These are phyloP conservation scores for Otolemur crassicaudatus DNA, from an alignment of 2,797 vertebrate species.

Conservation along the genomic window DNA sequence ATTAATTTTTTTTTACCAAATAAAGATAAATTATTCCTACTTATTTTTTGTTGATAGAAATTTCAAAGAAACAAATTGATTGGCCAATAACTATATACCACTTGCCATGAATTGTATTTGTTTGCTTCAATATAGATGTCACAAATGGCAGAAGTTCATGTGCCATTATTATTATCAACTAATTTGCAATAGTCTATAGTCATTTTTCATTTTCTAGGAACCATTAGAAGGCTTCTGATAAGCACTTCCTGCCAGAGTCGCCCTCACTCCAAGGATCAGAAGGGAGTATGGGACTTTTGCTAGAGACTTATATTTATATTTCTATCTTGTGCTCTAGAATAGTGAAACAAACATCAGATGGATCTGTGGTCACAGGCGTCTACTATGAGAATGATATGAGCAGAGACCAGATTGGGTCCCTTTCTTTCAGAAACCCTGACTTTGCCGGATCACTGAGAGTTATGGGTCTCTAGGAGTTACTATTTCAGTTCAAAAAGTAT, in stretches of 20 bases:
- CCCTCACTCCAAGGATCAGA: not conserved
- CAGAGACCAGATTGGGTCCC: not conserved
- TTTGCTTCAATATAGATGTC: not conserved
- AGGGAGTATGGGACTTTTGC: not conserved
- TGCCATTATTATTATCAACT: not conserved
- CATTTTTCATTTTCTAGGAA: not conserved
- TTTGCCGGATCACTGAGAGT: not conserved
- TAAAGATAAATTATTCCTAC: not conserved
- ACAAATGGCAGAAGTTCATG: not conserved
- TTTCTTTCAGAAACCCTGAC: not conserved
- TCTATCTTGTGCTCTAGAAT: not conserved
- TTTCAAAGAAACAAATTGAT: not conserved
- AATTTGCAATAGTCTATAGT: not conserved
- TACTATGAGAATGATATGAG: not conserved
- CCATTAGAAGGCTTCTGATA: not conserved
- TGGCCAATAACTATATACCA: not conserved
- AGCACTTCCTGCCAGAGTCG: not conserved
- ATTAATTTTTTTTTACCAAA: not conserved
- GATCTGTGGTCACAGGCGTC: not conserved
- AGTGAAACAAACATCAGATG: not conserved
- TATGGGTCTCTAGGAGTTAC: not conserved
- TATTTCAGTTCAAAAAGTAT: not conserved
- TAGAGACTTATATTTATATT: not conserved
- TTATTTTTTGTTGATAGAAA: not conserved
- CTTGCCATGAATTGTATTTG: not conserved